Evolutionary conservation across 2,888 invertebrate genomes (phyloP), one percentile per base, ranked within the genome.

Genomic region (Crioceris asparagi): DNA sequence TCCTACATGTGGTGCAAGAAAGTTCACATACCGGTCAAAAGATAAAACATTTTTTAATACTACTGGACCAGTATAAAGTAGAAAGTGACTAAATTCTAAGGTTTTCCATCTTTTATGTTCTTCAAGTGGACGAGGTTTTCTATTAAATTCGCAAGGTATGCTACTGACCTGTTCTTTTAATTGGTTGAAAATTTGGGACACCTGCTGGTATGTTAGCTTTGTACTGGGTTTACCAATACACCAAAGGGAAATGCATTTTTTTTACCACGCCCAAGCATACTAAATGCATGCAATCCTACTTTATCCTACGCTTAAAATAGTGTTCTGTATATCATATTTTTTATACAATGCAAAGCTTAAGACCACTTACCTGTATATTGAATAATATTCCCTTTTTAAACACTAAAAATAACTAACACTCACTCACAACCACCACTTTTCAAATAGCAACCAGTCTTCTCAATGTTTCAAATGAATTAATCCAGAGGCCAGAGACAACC

Each of bases 91-190:
- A 23, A 37, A 40, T 26, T 40, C 40, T 32, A 33, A 27, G 17
- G 29, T 33, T 17, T 40, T 40, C 40, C 40, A 40, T 12, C 36
- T 23, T 37, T 37, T 40, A n/a, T 29, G 15, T 19, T 40, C 40
- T 17, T 17, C 17, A 25, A 37, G 27, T 27, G 29, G 16, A 30
- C 36, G 18, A 23, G 40, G 40, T 32, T 33, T 36, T 36, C 40
- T 17, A 17, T 37, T 40, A 26, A 40, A 40, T 26, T 40, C 36
- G 19, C 32, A 27, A 2, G 40, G 40, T 18, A 37, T 35, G 19
- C 25, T 27, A 31, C 19, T 17, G 21, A 29, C 7, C 21, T 32
- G 18, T 3, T 16, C 27, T 18, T 23, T 35, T 11, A 41, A 32
- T 31, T 19, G 35, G 2, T 38, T 25, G 11, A 38, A 41, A 23